Evolutionary conservation across 2,113 vertebrate species (phyloP).

Genomic region (Aramus guarauna): DNA sequence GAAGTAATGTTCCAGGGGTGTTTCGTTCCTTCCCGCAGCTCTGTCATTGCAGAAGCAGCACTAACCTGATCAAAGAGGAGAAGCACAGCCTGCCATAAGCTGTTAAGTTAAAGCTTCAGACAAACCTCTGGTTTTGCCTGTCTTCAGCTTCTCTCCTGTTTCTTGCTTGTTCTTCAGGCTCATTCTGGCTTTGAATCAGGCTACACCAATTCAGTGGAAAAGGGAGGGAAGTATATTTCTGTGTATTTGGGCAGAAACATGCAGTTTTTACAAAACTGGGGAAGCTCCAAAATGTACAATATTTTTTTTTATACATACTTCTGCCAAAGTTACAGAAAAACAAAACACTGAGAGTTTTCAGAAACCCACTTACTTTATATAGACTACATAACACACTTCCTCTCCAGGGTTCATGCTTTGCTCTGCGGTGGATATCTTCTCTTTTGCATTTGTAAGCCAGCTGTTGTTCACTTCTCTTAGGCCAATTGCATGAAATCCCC

Average conservation of each 20-base stretch:
- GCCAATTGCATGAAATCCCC: neutral
- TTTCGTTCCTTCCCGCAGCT: slow-evolving; percentile 32
- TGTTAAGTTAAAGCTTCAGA: slow-evolving; percentile 18
- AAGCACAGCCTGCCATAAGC: slow-evolving; percentile 12
- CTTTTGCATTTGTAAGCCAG: slow-evolving; percentile 11
- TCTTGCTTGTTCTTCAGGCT: neutral
- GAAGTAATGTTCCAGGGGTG: slow-evolving; percentile 8
- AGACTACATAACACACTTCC: neutral
- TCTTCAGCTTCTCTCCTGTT: neutral
- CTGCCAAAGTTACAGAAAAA: slow-evolving; percentile 45
- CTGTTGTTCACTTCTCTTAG: neutral
- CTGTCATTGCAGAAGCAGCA: slow-evolving; percentile 18
- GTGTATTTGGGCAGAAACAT: neutral
- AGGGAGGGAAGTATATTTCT: neutral
- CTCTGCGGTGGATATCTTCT: neutral
- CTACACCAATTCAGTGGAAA: neutral
- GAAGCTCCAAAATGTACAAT: neutral
- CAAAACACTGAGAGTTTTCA: neutral
- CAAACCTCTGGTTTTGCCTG: slow-evolving; percentile 29
- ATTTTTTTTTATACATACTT: neutral
- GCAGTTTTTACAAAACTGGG: slow-evolving; percentile 1
- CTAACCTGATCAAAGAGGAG: neutral
- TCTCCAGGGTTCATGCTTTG: neutral
- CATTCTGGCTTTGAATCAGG: neutral
- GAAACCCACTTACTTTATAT: slow-evolving; percentile 26